These are phyloP conservation scores for Hypena proboscidalis DNA, from an alignment of 2,888 invertebrate species.

Conservation along the genomic window DNA sequence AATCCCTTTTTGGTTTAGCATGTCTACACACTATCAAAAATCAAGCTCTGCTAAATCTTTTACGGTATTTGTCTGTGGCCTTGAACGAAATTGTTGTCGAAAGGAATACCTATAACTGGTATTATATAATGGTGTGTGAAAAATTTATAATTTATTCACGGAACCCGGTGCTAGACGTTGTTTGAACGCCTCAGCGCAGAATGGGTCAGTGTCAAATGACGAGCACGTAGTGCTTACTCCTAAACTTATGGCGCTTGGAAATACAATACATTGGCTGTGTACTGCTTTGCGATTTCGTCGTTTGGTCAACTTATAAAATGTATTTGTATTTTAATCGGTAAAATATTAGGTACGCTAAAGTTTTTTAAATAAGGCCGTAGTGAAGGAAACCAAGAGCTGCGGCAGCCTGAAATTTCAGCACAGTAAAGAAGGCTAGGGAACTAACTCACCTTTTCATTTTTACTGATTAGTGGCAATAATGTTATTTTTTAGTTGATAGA, in stretches of 20 bases:
- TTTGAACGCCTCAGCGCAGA: slow-evolving; percentile 45
- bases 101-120: slow-evolving; percentile 8
- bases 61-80: slow-evolving; percentile 2
- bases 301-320: too few species aligned
- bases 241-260: slow-evolving; percentile 71
- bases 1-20: too few species aligned
- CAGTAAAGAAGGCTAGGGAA: too few species aligned
- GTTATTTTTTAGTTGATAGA: too few species aligned
- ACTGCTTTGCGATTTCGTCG: too few species aligned
- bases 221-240: slow-evolving; percentile 77
- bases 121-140: slow-evolving; percentile 28
- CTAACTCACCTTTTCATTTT: too few species aligned
- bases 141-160: slow-evolving; percentile 20
- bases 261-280: slow-evolving; percentile 73
- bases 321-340: too few species aligned
- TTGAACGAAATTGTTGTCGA: slow-evolving; percentile 2
- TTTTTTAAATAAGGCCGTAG: too few species aligned
- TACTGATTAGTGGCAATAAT: too few species aligned
- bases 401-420: too few species aligned
- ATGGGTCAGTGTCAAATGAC: slow-evolving; percentile 77
- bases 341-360: too few species aligned
- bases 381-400: too few species aligned
- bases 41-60: slow-evolving; percentile 3
- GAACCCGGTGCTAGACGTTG: slow-evolving; percentile 43
- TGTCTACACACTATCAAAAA: background rate